Evolutionary conservation across 2,888 invertebrate genomes (phyloP).

Genomic region (Tanytarsus gracilentus): DNA sequence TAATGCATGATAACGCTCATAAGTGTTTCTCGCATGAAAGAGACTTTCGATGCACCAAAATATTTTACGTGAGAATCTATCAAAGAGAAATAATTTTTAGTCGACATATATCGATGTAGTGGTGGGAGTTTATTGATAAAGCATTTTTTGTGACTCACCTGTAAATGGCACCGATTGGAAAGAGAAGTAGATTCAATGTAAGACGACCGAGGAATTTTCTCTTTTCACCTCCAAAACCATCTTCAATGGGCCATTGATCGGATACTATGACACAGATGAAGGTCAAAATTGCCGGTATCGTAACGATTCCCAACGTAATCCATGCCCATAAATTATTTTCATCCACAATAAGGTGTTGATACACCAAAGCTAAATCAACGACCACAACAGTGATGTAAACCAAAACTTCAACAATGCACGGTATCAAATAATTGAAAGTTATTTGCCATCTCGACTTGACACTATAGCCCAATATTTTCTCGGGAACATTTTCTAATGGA

Average conservation of each 20-base stretch:
- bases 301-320: constrained; percentile 45
- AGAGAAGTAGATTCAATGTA: constrained; percentile 46
- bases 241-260: constrained; percentile 48
- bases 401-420: constrained; percentile 50
- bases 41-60: constrained; percentile 70
- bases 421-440: constrained; percentile 45
- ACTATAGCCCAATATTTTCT: constrained; percentile 38
- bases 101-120: not conserved
- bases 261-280: constrained; percentile 52
- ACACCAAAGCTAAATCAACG: constrained; percentile 56
- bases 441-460: constrained; percentile 41
- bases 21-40: constrained; percentile 49
- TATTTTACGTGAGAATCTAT: constrained; percentile 60
- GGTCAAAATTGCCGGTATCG: constrained; percentile 50
- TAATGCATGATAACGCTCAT: constrained; percentile 52
- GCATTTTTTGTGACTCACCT: constrained; percentile 43
- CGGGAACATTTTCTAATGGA: constrained; percentile 37
- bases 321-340: constrained; percentile 48
- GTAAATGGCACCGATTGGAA: constrained; percentile 55
- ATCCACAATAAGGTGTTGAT: constrained; percentile 53
- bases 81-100: constrained; percentile 30
- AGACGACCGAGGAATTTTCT: constrained; percentile 45
- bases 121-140: not conserved
- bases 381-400: constrained; percentile 59
- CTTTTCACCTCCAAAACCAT: constrained; percentile 43